Evolutionary conservation across 2,888 invertebrate species (phyloP).

Genomic region (Dryococelus australis): DNA sequence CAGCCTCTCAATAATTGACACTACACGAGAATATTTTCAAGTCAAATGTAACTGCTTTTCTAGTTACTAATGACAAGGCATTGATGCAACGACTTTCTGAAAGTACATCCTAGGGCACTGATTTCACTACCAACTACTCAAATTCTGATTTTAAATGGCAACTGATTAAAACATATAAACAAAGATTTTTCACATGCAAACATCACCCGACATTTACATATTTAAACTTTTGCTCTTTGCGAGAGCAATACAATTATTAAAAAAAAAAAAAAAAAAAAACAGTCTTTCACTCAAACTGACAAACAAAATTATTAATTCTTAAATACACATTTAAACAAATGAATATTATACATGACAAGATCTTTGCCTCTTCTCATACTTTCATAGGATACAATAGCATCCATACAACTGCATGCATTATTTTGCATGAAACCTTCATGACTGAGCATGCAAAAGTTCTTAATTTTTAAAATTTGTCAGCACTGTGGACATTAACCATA

Average conservation of each 20-base stretch:
- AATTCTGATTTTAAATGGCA: neutral
- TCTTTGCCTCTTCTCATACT: neutral
- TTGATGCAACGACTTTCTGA: neutral
- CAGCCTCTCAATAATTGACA: slow-evolving; percentile 16
- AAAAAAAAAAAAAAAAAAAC: neutral
- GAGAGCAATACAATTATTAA: neutral
- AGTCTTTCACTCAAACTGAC: neutral
- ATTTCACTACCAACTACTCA: neutral
- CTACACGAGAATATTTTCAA: slow-evolving; percentile 4
- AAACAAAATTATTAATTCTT: neutral
- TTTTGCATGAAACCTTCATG: no score
- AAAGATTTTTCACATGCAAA: neutral
- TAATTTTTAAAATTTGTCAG: neutral
- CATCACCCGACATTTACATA: neutral
- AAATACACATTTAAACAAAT: neutral
- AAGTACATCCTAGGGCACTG: neutral
- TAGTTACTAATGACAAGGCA: slow-evolving; percentile 16
- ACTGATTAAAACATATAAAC: neutral
- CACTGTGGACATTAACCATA: neutral
- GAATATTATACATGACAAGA: neutral
- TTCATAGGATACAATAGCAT: neutral
- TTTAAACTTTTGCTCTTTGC: neutral
- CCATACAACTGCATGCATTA: neutral
- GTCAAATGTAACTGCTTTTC: slow-evolving; percentile 8
- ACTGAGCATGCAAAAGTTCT: neutral